phyloP scores from a whole-genome alignment of 64 coral and sea anemone genomes.

The Catalaphyllia jardinei region DNA sequence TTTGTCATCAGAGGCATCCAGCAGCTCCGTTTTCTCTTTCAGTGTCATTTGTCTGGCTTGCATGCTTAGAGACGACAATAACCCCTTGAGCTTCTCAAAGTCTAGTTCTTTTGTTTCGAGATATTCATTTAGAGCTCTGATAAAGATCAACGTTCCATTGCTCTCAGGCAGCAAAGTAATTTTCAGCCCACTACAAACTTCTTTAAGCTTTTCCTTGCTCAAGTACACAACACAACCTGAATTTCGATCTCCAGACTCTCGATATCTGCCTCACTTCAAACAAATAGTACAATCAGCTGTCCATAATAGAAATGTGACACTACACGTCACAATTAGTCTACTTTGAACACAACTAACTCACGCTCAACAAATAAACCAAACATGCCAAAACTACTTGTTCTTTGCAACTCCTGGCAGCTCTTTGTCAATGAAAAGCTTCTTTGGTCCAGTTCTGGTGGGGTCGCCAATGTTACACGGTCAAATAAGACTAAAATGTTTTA shows the following conservation, averaged over 20 bases:
- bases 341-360: too few relatives aligned
- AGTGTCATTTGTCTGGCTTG: too few relatives aligned
- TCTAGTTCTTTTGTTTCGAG: background rate
- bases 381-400: background rate
- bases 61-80: too few relatives aligned
- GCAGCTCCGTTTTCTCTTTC: too few relatives aligned
- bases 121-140: background rate
- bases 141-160: too few relatives aligned
- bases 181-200: constrained; percentile 2
- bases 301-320: background rate
- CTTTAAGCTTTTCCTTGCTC: constrained; percentile 8
- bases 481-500: background rate
- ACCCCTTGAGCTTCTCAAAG: too few relatives aligned
- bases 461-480: background rate
- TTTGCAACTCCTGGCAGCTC: background rate
- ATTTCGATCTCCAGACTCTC: constrained; percentile 13
- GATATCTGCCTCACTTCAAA: background rate
- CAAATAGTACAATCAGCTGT: constrained; percentile 1
- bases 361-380: background rate
- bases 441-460: background rate
- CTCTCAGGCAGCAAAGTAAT: too few relatives aligned
- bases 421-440: constrained; percentile 4
- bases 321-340: background rate
- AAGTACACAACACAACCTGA: background rate
- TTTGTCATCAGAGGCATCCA: too few relatives aligned